Evolutionary conservation across 2,888 invertebrate species (phyloP), one percentile per base, ranked within the genome.

Genomic region (Gastrophysa polygoni): DNA sequence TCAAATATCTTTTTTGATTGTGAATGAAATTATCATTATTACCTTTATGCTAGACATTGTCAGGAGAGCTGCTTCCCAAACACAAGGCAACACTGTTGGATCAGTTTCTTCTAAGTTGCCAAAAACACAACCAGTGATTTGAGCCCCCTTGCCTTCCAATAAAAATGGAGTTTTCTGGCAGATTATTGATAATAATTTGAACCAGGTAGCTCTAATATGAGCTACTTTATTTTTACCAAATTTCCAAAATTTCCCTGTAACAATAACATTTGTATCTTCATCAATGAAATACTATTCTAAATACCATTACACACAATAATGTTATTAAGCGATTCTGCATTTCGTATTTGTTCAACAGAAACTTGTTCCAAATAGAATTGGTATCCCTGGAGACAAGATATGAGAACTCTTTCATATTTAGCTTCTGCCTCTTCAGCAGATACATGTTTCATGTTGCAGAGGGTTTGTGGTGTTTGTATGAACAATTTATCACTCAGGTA

Each of bases 11-110:
- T 28, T n/a, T n/a, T n/a, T n/a, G n/a, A n/a, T n/a, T n/a, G n/a
- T n/a, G n/a, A n/a, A n/a, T n/a, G n/a, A n/a, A n/a, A n/a, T n/a
- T n/a, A 46, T 32, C 16, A 43, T 59, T 70, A 69, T 76, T 78
- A 86, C 87, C 74, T 86, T 80, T 68, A 88, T 83, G 63, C 83
- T 84, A 47, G 84, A 82, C 70, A 89, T 84, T 50, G 87, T 78
- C 34, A 88, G 81, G 47, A 95, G 81, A 64, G 89, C 83, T 57
- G 90, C 88, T 72, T 91, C 90, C 95, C 95, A 95, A 20, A 91
- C 85, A 64, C 86, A 83, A 0, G 88, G 84, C 52, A 89, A 83
- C 21, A 91, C 86, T 18, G 84, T 78, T 1, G 90, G 87, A 75
- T 93, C 91, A 17, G 82, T 83, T 75, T 91, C 91, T 77, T 90